Percentiles rank a stretch among this genome's conserved stretches.
phyloP scores from a whole-genome alignment of 1,140 invertebrate genomes.

The Caenorhabditis briggsae region DNA sequence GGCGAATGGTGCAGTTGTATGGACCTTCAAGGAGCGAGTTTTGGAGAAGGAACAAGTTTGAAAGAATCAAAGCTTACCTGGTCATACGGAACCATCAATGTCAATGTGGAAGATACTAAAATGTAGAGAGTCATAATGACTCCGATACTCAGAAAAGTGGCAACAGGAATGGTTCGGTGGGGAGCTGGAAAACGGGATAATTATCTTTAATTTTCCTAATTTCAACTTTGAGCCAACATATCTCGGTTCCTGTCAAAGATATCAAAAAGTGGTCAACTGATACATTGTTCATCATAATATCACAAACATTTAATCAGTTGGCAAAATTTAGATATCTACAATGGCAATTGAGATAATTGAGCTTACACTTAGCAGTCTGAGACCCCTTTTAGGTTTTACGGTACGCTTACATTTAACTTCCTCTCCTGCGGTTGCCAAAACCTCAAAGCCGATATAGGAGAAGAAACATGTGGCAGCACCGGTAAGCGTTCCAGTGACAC shows the following conservation, averaged over 20 bases:
- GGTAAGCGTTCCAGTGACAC: constrained; percentile 83
- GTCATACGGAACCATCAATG: constrained; percentile 85
- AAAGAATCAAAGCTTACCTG: constrained; percentile 33
- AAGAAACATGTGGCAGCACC: constrained; percentile 92
- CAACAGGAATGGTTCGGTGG: constrained; percentile 85
- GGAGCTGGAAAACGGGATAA: constrained; percentile 81
- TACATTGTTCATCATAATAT: no score
- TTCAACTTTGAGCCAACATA: background rate
- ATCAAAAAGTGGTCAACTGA: no score
- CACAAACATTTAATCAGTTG: no score
- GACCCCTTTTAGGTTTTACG: no score
- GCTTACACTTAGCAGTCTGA: no score
- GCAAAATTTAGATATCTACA: no score
- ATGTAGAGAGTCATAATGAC: constrained; percentile 86
- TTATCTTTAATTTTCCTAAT: no score
- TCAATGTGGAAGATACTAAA: constrained; percentile 87
- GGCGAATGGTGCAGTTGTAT: constrained; percentile 86
- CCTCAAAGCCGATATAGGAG: constrained; percentile 91
- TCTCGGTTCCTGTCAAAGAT: no score
- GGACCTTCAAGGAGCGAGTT: no score
- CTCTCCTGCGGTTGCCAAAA: constrained; percentile 85
- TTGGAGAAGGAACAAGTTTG: background rate
- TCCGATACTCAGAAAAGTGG: constrained; percentile 85
- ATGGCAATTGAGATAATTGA: no score
- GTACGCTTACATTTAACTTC: constrained; percentile 60